Evolutionary conservation across 1,140 invertebrate genomes (phyloP), one percentile per base, ranked within the genome.

Genomic region (Asobara japonica): DNA sequence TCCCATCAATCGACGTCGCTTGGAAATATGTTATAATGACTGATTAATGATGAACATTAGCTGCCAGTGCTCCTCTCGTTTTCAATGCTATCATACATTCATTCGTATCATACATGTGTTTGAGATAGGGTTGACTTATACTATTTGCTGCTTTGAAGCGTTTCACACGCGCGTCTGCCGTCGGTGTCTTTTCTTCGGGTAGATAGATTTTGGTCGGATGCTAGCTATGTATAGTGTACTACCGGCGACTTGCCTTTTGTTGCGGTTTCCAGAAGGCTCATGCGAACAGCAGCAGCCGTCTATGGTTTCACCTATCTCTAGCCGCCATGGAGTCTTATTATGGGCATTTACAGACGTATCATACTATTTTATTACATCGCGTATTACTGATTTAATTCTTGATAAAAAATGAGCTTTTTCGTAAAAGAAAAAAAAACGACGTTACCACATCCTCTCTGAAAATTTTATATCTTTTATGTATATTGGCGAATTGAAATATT

Each of bases 81-180:
- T 41, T 29, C 66, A 22, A 51, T 61, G 31, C 45, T 51, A 18
- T 51, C 45, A 41, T 31, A 56, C 30, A 41, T 66, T 31, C 65
- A 73, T 69, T 74, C 74, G 74, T 77, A 79, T 71, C 73, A 77
- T 81, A 77, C 16, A 18, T 20, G 29, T 16, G 75, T 72, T 84
- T 84, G 84, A 84, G 81, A 81, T 78, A 79, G 82, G 81, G 76
- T 79, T 81, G 79, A 80, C 76, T 38, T 38, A 67, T 51, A 51
- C 41, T 30, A 29, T 18, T 30, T 38, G 27, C 27, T 36, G 48
- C 22, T 60, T 69, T 13, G 22, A 66, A 41, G 64, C 75, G 45
- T 3, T 51, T 51, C 45, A 51, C 45, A 18, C 25, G 29, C 56
- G 11, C 11, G 18, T 60, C 22, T 64, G 69, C 64, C 69, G 45